Base-by-base conservation (phyloP, 2,113 vertebrate genomes). In the Puma concolor region DNA sequence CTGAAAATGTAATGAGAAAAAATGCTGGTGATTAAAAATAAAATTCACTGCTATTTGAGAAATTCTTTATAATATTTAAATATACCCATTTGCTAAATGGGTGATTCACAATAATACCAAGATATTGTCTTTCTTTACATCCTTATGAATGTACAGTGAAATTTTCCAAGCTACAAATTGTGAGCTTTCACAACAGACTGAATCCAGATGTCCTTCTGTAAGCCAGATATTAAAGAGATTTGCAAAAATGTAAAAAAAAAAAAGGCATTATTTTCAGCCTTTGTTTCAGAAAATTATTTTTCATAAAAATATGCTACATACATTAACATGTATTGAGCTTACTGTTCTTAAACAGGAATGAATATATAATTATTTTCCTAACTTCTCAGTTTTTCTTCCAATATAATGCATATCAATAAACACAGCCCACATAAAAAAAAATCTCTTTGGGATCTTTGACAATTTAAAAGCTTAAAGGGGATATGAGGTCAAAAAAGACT, bases 231-330 rank as follows among this genome's bases (percentile, higher is more conserved):
- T 83, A 41, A 96, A 97, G 15, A 88, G 7, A 91, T 54, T 67
- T 84, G 29, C 72, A 91, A 95, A 95, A 90, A n/a, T 83, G 8
- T 23, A 80, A 92, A 95, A 52, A 80, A 52, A 80, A 50, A 6
- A 94, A 9, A 57, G n/a, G 14, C 36, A 63, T 19, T 52, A 36
- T 74, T 50, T 27, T 74, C 57, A 76, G 7, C 71, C 38, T 83
- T 54, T 64, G n/a, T 38, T 96, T 89, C 27, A 4, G 41, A 57
- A 94, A 88, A 60, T 16, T 79, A 74, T 82, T 69, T 83, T 84
- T 44, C 63, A 82, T 81, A n/a, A 82, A 90, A 93, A 77, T 54
- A 64, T 29, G 5, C 27, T 82, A 4, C 1, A 25, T 71, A 83
- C 25, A 13, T 72, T 74, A 88, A 86, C 16, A 69, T 82, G 12